Evolutionary conservation across 2,888 invertebrate genomes (phyloP).

Genomic region (Hoplodrina ambigua): DNA sequence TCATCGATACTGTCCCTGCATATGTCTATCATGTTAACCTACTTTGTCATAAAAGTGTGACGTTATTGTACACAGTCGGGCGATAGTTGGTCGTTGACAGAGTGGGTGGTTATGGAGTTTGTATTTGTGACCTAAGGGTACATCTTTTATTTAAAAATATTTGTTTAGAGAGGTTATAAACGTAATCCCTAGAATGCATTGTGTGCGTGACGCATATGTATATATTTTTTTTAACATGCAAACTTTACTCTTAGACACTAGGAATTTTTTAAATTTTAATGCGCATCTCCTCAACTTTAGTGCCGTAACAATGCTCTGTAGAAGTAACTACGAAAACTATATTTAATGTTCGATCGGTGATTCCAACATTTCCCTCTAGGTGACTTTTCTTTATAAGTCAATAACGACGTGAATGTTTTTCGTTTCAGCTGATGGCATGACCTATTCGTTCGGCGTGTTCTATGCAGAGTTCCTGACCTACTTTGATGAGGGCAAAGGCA

Average conservation of each 20-base stretch:
- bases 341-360: neutral
- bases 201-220: neutral
- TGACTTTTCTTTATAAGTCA: conserved; percentile 13
- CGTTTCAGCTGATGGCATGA: conserved; percentile 98
- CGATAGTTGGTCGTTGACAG: conserved; percentile 13
- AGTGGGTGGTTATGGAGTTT: conserved; percentile 7
- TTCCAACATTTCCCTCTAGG: neutral
- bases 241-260: neutral
- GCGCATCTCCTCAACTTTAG: neutral
- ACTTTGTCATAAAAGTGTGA: conserved; percentile 70
- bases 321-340: neutral
- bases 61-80: conserved; percentile 51
- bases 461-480: conserved; percentile 96
- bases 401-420: conserved; percentile 60
- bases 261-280: neutral
- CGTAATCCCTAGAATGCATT: neutral
- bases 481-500: conserved; percentile 95
- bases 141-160: neutral
- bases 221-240: neutral
- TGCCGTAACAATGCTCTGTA: neutral
- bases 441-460: conserved; percentile 99
- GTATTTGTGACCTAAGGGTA: conserved; percentile 18
- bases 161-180: conserved; percentile 11
- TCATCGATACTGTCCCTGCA: conserved; percentile 68
- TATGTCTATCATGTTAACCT: conserved; percentile 77